A percentile compares a stretch with the other conserved stretches of the same genome.
Evolutionary conservation across 2,888 invertebrate genomes (phyloP).

Genomic region (Tipula unca): DNA sequence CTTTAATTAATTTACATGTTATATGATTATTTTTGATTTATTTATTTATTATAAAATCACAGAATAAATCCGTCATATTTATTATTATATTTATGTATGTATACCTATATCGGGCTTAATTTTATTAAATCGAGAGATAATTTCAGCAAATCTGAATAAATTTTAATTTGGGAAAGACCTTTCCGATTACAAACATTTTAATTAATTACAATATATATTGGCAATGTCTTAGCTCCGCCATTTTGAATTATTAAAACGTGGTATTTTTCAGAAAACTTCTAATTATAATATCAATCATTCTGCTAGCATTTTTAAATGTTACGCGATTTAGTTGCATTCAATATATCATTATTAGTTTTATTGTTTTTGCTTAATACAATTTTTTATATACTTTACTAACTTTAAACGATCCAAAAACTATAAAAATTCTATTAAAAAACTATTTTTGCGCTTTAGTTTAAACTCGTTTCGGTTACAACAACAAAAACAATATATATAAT

Average conservation of each 20-base stretch:
- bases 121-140: too few relatives aligned
- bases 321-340: too few relatives aligned
- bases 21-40: not conserved
- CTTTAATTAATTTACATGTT: conserved; percentile 8
- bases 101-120: too few relatives aligned
- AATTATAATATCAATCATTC: not conserved
- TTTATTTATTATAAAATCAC: not conserved
- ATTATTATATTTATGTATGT: too few relatives aligned
- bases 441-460: not conserved
- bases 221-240: too few relatives aligned
- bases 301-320: too few relatives aligned
- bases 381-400: not conserved
- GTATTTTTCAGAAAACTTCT: too few relatives aligned
- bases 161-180: too few relatives aligned
- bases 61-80: not conserved
- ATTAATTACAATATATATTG: too few relatives aligned
- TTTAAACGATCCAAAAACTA: not conserved
- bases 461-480: not conserved
- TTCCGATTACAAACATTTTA: too few relatives aligned
- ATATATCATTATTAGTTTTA: not conserved
- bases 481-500: not conserved
- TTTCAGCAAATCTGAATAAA: too few relatives aligned
- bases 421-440: not conserved
- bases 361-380: not conserved
- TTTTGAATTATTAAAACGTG: too few relatives aligned